A percentile compares a stretch with the other conserved stretches of the same genome.
phyloP scores from a whole-genome alignment of 2,888 invertebrate genomes.

The Cordilura impudica region DNA sequence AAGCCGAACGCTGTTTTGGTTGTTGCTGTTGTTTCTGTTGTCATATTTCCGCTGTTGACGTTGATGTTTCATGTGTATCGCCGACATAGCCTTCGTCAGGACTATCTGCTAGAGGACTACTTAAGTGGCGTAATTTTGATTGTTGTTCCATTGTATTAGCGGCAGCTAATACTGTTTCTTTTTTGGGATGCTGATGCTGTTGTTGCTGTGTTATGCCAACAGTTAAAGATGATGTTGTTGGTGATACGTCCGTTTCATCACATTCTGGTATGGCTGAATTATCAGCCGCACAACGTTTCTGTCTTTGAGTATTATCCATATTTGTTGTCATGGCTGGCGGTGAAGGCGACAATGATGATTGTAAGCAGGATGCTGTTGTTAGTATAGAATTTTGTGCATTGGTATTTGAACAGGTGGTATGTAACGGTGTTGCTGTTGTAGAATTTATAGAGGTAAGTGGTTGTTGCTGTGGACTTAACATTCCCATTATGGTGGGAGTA shows the following conservation, averaged over 20 bases:
- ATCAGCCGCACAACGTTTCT: conserved; percentile 82
- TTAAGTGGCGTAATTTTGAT: conserved; percentile 79
- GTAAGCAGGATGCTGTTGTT: conserved; percentile 22
- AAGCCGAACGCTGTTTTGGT: conserved; percentile 23
- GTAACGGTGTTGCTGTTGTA: conserved; percentile 56
- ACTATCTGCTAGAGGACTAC: conserved; percentile 84
- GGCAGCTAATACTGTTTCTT: conserved; percentile 55
- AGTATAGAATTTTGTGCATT: conserved; percentile 24
- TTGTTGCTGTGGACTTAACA: conserved; percentile 63
- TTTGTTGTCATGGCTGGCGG: conserved; percentile 66
- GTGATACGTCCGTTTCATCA: conserved; percentile 76
- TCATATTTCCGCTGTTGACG: conserved; percentile 82
- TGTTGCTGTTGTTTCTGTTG: conserved; percentile 69
- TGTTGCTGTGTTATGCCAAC: conserved; percentile 60
- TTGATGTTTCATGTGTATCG: conserved; percentile 82
- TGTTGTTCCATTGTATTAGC: conserved; percentile 70
- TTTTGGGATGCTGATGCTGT: conserved; percentile 45
- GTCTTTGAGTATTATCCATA: conserved; percentile 64
- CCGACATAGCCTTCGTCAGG: conserved; percentile 94
- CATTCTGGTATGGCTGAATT: conserved; percentile 76
- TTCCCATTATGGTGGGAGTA: conserved; percentile 67
- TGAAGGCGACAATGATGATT: conserved; percentile 40
- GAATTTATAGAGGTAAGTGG: conserved; percentile 61
- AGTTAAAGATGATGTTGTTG: conserved; percentile 66
- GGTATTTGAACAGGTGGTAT: conserved; percentile 34